Base-by-base conservation (phyloP, 2,797 vertebrate genomes). In the Halcyon smyrnensis region DNA sequence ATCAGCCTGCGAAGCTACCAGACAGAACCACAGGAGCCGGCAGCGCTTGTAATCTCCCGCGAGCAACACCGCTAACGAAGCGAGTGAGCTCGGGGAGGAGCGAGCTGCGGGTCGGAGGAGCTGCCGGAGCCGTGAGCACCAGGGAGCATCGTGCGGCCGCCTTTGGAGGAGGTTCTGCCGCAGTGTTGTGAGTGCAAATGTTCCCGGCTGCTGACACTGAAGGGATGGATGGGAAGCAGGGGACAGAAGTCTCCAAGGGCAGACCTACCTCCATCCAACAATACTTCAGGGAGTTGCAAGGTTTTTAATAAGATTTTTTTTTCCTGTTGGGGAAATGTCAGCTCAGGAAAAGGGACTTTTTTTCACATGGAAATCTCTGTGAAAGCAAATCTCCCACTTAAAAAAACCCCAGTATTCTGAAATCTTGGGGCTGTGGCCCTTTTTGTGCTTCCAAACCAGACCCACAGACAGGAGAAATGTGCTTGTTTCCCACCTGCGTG, bases 41-140 rank as follows among this genome's bases (percentile, higher is more conserved):
- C 30, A n/a, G 54, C 37, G 8, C 69, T 45, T 8, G 37, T 18
- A 7, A 21, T 50, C 69, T 46, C 57, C 71, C 4, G 15, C 0
- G 1, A 64, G 50, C 15, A 48, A 13, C 1, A 0, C 30, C 0
- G 1, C 36, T 37, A 21, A 56, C 0, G 30, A 51, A 62, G 43
- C 19, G 17, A 21, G 27, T 0, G 30, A 51, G 65, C 37, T 41
- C 24, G 1, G 24, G 45, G 36, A 3, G 23, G 54, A 36, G 25
- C 27, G 27, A 51, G 17, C 32, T 30, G 32, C 4, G 48, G 30
- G 6, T 32, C 3, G 2, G 64, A 56, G 41, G 51, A 50, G 83
- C n/a, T 1, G 17, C 24, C 6, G 7, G 27, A 36, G 87, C 54
- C 20, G 27, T 6, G 18, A 13, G 34, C 12, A 3, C 4, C 2